Evolutionary conservation across 2,797 vertebrate species (phyloP), one percentile per base, ranked within the genome.

Genomic region (Salmo trutta): DNA sequence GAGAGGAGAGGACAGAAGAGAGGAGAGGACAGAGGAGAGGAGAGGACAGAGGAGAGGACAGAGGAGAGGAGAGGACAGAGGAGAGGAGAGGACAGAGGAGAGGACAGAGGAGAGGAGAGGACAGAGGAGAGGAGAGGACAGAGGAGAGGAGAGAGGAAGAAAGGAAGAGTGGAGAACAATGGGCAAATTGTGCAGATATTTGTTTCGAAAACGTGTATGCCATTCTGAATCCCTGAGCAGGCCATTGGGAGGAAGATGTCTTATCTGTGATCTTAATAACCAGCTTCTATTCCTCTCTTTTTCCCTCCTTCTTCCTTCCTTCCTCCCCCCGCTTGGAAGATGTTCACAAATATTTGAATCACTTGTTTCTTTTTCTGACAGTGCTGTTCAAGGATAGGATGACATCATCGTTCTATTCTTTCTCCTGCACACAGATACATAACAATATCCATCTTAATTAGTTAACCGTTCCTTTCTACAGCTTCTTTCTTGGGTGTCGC

Each of bases 141-240:
- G 10, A 29, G 36, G n/a, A n/a, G 21, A 14, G 33, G n/a, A 31
- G 14, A 47, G 33, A 3, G n/a, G 24, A 12, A 12, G 51, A 16
- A 17, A 8, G 16, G 3, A 29, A 2, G 41, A 27, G 41, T 16
- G 51, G 3, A 16, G 41, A 56, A 52, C 51, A 73, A 24, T 7
- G 16, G 53, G 29, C 14, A 2, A 54, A 31, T 16, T 29, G 52
- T 31, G 12, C 51, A 73, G 52, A 56, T 59, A 29, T 29, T 33
- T 56, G 53, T 31, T 27, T 56, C 33, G 52, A 17, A 51, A 73
- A 21, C 53, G 3, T 47, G 69, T 51, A 70, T 24, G 69, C 71
- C 53, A 59, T 73, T 56, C 52, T 59, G 53, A 73, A 73, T 73
- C 52, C 71, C 71, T 27, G 71, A 59, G 27, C 53, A 73, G 71